A percentile compares a stretch with the other conserved stretches of the same genome.
Evolutionary conservation across 37 sponge, comb jelly and placozoan genomes (phyloP).

Genomic region (Hormiphora californensis): DNA sequence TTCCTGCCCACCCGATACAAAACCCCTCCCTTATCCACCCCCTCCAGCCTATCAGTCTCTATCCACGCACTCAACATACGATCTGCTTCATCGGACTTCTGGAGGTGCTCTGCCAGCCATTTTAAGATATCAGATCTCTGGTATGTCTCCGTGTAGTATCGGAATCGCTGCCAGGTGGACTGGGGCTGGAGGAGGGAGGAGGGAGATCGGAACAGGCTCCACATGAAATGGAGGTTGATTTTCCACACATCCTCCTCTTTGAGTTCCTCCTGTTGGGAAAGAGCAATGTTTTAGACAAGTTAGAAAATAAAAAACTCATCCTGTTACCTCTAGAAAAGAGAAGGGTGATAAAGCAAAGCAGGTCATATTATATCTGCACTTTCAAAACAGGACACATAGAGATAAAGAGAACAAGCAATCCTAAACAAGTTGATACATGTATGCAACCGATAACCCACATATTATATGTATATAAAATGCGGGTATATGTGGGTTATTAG

Average conservation of each 20-base stretch:
- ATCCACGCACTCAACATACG: constrained; percentile 1
- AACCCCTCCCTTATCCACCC: not conserved
- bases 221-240: constrained; percentile 50
- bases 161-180: constrained; percentile 18
- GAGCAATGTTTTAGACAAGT: too few species aligned
- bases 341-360: too few species aligned
- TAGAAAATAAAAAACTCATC: too few species aligned
- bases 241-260: constrained; percentile 44
- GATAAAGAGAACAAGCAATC: too few species aligned
- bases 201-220: constrained; percentile 48
- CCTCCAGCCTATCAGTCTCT: constrained; percentile 8
- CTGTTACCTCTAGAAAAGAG: too few species aligned
- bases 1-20: constrained; percentile 8
- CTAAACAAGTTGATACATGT: too few species aligned
- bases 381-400: too few species aligned
- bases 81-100: constrained; percentile 12
- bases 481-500: too few species aligned
- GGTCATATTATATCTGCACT: too few species aligned
- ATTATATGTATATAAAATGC: too few species aligned
- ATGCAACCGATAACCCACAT: too few species aligned
- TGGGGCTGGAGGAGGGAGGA: not conserved
- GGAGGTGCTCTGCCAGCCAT: constrained; percentile 35
- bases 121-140: not conserved
- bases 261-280: constrained; percentile 51
- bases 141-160: constrained; percentile 15